Evolutionary conservation across 2,888 invertebrate species (phyloP).

Genomic region (Melanotus villosus): DNA sequence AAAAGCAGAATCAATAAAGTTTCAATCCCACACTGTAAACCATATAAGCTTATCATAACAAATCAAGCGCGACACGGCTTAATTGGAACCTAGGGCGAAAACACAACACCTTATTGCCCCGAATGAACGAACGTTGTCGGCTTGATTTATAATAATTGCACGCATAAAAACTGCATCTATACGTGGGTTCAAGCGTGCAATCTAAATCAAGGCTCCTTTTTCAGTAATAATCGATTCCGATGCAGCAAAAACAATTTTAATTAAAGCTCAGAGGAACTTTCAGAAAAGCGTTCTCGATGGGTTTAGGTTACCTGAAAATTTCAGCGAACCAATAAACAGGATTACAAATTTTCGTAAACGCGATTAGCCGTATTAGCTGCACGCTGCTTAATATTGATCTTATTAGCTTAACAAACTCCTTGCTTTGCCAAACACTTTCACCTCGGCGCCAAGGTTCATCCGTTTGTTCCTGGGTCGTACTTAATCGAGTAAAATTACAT

Average conservation of each 20-base stretch:
- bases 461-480: too few species aligned
- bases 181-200: neutral
- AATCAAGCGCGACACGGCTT: conserved; percentile 16
- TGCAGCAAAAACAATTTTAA: neutral
- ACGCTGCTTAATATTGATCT: conserved; percentile 50
- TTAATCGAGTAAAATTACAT: too few species aligned
- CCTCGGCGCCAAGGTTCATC: neutral
- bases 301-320: neutral
- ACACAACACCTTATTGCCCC: conserved; percentile 25
- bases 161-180: conserved; percentile 23
- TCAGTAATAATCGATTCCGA: conserved; percentile 5
- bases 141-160: conserved; percentile 19
- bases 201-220: conserved; percentile 1
- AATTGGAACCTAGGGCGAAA: conserved; percentile 25
- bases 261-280: conserved; percentile 1
- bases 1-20: conserved; percentile 40
- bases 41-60: conserved; percentile 29
- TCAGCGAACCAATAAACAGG: conserved; percentile 10
- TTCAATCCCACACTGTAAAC: conserved; percentile 36
- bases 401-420: conserved; percentile 41
- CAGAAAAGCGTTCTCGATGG: conserved; percentile 5
- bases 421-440: neutral
- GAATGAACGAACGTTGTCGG: conserved; percentile 9
- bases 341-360: conserved; percentile 46
- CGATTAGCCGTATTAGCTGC: conserved; percentile 43